A percentile compares a stretch with the other conserved stretches of the same genome.
Evolutionary conservation across 2,888 invertebrate genomes (phyloP).

Genomic region (Pyrgus malvae): DNA sequence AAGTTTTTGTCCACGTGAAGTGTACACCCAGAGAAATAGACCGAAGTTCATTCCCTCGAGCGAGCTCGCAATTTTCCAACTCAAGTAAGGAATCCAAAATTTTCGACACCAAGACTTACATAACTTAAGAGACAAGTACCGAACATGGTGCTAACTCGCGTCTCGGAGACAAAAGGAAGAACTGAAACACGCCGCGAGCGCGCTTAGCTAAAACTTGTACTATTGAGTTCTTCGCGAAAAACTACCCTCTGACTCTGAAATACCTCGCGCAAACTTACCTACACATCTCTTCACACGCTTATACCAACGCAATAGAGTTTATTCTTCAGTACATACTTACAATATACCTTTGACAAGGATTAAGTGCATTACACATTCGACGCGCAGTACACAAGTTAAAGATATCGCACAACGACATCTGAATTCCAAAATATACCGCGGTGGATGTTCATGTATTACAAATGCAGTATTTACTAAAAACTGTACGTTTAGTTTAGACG

Average conservation of each 20-base stretch:
- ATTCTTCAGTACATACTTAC: background rate
- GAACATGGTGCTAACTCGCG: conserved; percentile 1
- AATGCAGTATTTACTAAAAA: conserved; percentile 22
- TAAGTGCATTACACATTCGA: conserved; percentile 26
- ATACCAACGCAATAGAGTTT: background rate
- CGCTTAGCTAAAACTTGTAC: conserved; percentile 15
- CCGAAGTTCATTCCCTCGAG: no score
- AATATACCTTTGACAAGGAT: conserved; percentile 15
- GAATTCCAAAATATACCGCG: conserved; percentile 18
- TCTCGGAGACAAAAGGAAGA: conserved; percentile 16
- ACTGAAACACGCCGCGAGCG: conserved; percentile 15
- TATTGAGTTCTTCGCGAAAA: conserved; percentile 24
- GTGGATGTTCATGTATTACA: conserved; percentile 10
- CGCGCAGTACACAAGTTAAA: conserved; percentile 19
- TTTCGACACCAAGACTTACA: background rate
- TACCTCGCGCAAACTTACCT: conserved; percentile 3
- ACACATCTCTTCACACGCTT: background rate
- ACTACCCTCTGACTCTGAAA: conserved; percentile 18
- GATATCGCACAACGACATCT: conserved; percentile 21
- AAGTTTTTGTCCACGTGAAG: no score
- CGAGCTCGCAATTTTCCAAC: no score
- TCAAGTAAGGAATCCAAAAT: background rate
- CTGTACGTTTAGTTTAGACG: conserved; percentile 14
- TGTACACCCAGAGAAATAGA: background rate
- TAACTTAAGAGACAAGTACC: conserved; percentile 3